phyloP scores from a whole-genome alignment of 2,888 invertebrate genomes.

The Patella ulyssiponensis region DNA sequence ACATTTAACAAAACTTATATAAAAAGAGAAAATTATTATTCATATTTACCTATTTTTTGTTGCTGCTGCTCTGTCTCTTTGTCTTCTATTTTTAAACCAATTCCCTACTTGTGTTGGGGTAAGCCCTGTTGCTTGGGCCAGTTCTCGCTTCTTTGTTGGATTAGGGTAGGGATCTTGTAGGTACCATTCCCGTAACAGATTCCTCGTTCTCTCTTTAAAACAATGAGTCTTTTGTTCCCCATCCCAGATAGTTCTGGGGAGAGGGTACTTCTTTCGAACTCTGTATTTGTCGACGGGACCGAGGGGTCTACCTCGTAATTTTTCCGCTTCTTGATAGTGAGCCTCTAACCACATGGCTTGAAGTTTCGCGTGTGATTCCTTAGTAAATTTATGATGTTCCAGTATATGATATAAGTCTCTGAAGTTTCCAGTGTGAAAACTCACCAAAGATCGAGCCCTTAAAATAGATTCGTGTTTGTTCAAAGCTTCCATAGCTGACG shows the following conservation, averaged over 20 bases:
- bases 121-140: conserved; percentile 90
- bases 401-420: conserved; percentile 90
- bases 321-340: conserved; percentile 93
- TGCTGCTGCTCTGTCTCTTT: conserved; percentile 90
- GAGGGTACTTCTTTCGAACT: conserved; percentile 92
- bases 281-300: conserved; percentile 95
- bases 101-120: conserved; percentile 95
- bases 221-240: conserved; percentile 97
- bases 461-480: conserved; percentile 91
- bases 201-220: conserved; percentile 94
- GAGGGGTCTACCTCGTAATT: conserved; percentile 88
- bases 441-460: conserved; percentile 87
- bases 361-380: conserved; percentile 89
- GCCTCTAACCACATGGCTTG: conserved; percentile 94
- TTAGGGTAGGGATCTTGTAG: conserved; percentile 85
- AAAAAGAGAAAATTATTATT: too few relatives aligned
- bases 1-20: too few relatives aligned
- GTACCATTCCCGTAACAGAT: conserved; percentile 96
- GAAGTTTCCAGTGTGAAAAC: conserved; percentile 91
- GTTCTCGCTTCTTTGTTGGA: conserved; percentile 91
- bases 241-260: conserved; percentile 94
- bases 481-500: conserved; percentile 85
- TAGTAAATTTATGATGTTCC: conserved; percentile 91
- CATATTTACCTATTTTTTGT: conserved; percentile 92
- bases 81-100: conserved; percentile 92